Percentiles rank a stretch among this genome's conserved stretches.
Evolutionary conservation across 2,888 invertebrate species (phyloP).

Genomic region (Sminthurinus aureus): DNA sequence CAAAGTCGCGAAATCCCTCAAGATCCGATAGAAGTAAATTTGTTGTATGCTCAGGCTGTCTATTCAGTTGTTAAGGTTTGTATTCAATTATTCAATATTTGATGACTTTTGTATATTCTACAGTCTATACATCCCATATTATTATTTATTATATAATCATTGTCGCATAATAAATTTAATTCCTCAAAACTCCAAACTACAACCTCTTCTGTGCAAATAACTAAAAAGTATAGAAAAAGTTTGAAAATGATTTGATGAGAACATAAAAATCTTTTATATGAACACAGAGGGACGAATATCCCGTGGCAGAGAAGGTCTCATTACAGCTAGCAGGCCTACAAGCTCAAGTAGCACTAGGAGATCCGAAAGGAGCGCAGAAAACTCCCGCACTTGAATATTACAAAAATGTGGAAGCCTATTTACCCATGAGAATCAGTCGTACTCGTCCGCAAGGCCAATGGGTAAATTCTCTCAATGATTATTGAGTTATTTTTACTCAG

Average conservation of each 20-base stretch:
- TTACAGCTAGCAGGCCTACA: constrained; percentile 92
- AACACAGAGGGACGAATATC: constrained; percentile 86
- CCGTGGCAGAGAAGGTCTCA: constrained; percentile 92
- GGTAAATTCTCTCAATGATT: constrained; percentile 67
- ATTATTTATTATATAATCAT: not conserved
- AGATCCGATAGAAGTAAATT: constrained; percentile 93
- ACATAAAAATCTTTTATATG: not conserved
- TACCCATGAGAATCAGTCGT: constrained; percentile 82
- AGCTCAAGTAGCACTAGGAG: constrained; percentile 92
- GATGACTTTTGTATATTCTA: not conserved
- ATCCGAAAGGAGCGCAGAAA: constrained; percentile 71
- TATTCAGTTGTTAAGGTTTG: constrained; percentile 91
- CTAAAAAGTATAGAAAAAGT: not conserved
- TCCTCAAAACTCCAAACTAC: not conserved
- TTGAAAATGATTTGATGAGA: not conserved
- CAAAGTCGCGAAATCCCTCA: constrained; percentile 89
- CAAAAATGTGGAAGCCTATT: constrained; percentile 87
- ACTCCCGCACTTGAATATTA: constrained; percentile 76
- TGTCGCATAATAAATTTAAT: no score
- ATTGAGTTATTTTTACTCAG: not conserved
- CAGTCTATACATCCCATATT: not conserved
- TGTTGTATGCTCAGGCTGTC: constrained; percentile 94
- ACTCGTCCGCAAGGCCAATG: constrained; percentile 83
- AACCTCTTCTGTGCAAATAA: not conserved
- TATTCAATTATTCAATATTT: not conserved